These are phyloP conservation scores for Barnardius zonarius DNA, from an alignment of 2,113 vertebrate genomes.

Conservation along the genomic window DNA sequence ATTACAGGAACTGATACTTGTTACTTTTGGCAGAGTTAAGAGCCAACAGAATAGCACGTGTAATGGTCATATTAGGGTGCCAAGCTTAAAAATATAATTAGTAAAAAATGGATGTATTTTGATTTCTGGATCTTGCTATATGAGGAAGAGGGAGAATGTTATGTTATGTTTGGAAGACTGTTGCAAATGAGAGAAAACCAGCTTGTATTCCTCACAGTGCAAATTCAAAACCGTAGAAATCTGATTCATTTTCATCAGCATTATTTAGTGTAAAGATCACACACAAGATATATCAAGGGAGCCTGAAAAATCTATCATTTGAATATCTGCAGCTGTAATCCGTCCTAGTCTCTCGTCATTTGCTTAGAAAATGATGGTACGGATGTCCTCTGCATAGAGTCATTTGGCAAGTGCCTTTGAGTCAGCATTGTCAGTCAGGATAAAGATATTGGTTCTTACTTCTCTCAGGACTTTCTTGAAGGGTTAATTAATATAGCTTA, in stretches of 20 bases:
- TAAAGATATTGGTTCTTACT: neutral
- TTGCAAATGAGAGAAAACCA: neutral
- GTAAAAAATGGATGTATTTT: neutral
- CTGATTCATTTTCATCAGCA: neutral
- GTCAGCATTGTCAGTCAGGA: neutral
- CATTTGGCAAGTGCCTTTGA: neutral
- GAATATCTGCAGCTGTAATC: neutral
- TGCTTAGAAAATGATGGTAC: neutral
- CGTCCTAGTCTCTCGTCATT: neutral
- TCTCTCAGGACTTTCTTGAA: neutral
- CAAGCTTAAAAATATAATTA: neutral
- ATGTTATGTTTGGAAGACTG: neutral
- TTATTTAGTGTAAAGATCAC: neutral
- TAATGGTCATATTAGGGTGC: neutral
- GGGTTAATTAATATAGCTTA: neutral
- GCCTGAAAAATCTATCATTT: neutral
- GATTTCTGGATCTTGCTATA: neutral
- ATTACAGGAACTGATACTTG: neutral
- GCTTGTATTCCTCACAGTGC: neutral
- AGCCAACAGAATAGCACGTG: neutral
- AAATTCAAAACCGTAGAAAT: neutral
- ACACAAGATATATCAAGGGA: neutral
- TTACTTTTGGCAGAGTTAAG: neutral
- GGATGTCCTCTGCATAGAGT: neutral
- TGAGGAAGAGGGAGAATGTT: neutral